These are phyloP conservation scores for Octopus sinensis DNA, from an alignment of 1,140 invertebrate species.

Conservation along the genomic window DNA sequence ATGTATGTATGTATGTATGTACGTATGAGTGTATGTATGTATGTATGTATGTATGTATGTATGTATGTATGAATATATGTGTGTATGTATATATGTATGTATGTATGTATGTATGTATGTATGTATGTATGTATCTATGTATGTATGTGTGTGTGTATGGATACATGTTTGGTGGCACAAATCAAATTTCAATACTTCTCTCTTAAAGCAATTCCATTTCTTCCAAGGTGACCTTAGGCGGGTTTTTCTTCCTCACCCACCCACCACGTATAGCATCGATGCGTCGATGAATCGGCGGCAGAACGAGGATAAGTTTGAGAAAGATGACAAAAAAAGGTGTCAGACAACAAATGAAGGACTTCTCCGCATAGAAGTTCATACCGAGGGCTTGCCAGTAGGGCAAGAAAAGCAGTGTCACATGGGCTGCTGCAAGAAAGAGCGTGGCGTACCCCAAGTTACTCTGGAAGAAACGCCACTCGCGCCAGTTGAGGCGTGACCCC, in stretches of 20 bases:
- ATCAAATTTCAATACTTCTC: no score
- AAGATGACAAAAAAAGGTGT: conserved; percentile 40
- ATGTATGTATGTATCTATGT: no score
- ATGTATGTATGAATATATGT: no score
- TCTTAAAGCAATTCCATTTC: no score
- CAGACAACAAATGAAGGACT: conserved; percentile 41
- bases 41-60: no score
- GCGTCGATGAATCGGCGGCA: conserved; percentile 34
- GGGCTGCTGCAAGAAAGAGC: conserved; percentile 38
- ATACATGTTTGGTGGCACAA: no score
- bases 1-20: no score
- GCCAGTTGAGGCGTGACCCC: conserved; percentile 44
- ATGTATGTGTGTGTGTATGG: no score
- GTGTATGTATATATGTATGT: no score
- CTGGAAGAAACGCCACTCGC: conserved; percentile 50
- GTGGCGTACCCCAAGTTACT: conserved; percentile 43
- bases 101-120: no score
- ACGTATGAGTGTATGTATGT: no score
- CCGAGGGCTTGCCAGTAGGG: conserved; percentile 37
- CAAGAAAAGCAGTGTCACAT: conserved; percentile 43
- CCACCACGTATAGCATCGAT: conserved; percentile 37
- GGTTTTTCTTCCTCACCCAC: conserved; percentile 28
- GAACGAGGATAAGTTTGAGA: conserved; percentile 30
- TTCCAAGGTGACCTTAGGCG: no score
- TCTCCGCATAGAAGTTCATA: conserved; percentile 23